Percentiles rank a stretch among this genome's conserved stretches.
These are phyloP conservation scores for Zaprionus nigranus DNA, from an alignment of 1,140 invertebrate genomes.

Conservation along the genomic window DNA sequence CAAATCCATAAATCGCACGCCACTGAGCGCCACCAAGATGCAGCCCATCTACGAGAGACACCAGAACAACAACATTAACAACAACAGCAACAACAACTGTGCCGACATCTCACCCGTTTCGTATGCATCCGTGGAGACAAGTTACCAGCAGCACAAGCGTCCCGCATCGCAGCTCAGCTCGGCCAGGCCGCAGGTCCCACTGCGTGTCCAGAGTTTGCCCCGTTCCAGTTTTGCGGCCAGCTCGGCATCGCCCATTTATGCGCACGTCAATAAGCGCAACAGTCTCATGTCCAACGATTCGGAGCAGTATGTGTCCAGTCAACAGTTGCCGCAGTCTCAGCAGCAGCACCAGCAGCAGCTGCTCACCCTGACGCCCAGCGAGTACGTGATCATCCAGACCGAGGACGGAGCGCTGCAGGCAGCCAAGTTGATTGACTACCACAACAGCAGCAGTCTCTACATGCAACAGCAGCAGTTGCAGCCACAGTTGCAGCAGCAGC, in stretches of 20 bases:
- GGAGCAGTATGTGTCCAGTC: conserved; percentile 66
- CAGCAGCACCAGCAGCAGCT: conserved; percentile 17
- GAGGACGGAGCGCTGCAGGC: conserved; percentile 74
- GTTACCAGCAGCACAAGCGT: conserved; percentile 23
- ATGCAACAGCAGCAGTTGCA: conserved; percentile 49
- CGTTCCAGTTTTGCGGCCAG: conserved; percentile 17
- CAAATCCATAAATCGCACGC: conserved; percentile 73
- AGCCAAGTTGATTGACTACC: conserved; percentile 63
- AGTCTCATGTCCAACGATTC: conserved; percentile 76
- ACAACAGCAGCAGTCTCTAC: conserved; percentile 51
- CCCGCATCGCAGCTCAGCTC: conserved; percentile 44
- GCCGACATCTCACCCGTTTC: conserved; percentile 79
- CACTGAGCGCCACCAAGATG: conserved; percentile 52
- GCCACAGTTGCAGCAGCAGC: conserved; percentile 46
- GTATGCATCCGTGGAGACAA: conserved; percentile 74
- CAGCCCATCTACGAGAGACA: conserved; percentile 61
- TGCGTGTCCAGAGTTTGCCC: conserved; percentile 77
- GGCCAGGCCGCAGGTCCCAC: conserved; percentile 66
- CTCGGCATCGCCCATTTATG: conserved; percentile 68
- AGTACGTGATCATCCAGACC: conserved; percentile 72
- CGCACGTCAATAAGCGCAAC: conserved; percentile 75
- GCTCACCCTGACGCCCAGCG: conserved; percentile 40
- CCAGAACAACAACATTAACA: not conserved
- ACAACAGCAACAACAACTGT: conserved; percentile 1
- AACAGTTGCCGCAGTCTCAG: conserved; percentile 32